Conservation (phyloP, 2,113 vertebrate genomes). For the Gobio gobio region DNA sequence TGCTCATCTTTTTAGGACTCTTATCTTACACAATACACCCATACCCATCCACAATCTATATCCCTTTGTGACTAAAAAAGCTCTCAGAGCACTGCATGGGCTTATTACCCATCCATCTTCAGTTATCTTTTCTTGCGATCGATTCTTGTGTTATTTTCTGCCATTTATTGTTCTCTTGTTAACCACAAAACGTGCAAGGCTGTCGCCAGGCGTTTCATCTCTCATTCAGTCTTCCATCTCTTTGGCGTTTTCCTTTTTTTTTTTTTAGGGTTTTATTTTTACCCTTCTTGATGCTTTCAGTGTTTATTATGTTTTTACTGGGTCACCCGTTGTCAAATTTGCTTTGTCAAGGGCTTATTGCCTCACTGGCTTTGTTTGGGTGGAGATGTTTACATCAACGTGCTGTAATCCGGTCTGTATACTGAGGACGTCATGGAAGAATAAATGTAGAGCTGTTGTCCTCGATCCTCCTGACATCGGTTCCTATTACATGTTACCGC, state of each 20-base stretch:
- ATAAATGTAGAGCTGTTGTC: background rate
- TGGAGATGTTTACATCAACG: constrained; percentile 48
- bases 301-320: background rate
- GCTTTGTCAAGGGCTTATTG: constrained; percentile 21
- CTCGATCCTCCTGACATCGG: background rate
- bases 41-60: background rate
- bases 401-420: constrained; percentile 54
- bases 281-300: background rate
- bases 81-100: background rate
- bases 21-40: constrained; percentile 42
- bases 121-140: background rate
- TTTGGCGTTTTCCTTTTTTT: background rate
- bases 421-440: constrained; percentile 48
- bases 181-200: background rate
- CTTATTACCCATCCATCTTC: constrained; percentile 18
- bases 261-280: background rate
- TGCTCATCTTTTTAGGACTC: constrained; percentile 16
- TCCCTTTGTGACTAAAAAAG: constrained; percentile 8
- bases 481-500: background rate
- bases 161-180: background rate
- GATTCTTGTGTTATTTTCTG: background rate
- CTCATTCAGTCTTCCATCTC: background rate
- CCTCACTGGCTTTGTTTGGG: constrained; percentile 38
- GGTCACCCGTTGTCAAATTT: constrained; percentile 14
- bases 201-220: background rate